Evolutionary conservation across 2,113 vertebrate species (phyloP).

Genomic region (Artemisiospiza belli): DNA sequence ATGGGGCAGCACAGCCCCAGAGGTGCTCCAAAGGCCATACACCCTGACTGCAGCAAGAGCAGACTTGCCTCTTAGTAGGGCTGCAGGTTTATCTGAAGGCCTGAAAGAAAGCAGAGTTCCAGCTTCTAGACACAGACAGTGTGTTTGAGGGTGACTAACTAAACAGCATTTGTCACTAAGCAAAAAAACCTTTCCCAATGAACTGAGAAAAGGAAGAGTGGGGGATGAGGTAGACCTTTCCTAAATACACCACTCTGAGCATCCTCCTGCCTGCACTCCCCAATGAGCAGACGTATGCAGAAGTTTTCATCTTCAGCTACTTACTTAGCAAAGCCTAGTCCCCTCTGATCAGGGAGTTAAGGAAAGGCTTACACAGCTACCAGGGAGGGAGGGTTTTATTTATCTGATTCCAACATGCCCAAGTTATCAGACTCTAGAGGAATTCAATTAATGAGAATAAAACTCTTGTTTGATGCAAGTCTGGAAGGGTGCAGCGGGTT

Average conservation of each 20-base stretch:
- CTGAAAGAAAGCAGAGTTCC: not conserved
- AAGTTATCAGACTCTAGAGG: slow-evolving; percentile 61
- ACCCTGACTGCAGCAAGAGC: not conserved
- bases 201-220: not conserved
- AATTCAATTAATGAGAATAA: slow-evolving; percentile 65
- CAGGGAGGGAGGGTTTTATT: slow-evolving; percentile 48
- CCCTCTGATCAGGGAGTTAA: slow-evolving; percentile 51
- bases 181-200: not conserved
- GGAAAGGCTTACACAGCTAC: slow-evolving; percentile 43
- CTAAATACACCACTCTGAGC: not conserved
- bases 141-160: not conserved
- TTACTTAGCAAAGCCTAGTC: slow-evolving; percentile 21
- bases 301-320: slow-evolving; percentile 49
- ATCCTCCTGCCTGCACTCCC: not conserved
- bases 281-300: not conserved
- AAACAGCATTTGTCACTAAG: not conserved
- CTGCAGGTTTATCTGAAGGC: not conserved
- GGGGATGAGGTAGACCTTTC: not conserved
- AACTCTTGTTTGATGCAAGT: slow-evolving; percentile 55
- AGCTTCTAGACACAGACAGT: not conserved
- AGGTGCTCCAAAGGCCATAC: not conserved
- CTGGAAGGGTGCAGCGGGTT: not conserved
- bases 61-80: not conserved
- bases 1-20: accelerated
- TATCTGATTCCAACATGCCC: slow-evolving; percentile 59